These are phyloP conservation scores for Aricia artaxerxes DNA, from an alignment of 2,888 invertebrate genomes.

Conservation along the genomic window DNA sequence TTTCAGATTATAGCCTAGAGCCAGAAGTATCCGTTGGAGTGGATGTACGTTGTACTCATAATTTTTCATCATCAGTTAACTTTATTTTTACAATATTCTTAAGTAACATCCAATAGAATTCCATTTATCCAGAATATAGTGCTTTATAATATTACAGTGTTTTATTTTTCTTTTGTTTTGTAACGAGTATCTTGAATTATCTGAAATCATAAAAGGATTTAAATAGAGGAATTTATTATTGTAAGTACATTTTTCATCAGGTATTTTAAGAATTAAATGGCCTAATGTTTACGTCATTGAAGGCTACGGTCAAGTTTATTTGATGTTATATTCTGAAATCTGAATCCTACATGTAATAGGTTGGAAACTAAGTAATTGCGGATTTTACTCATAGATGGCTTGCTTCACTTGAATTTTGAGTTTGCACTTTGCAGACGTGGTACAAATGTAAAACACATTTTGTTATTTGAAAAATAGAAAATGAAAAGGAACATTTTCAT, in stretches of 20 bases:
- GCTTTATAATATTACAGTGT: background rate
- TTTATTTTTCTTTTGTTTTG: constrained; percentile 13
- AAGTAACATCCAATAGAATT: background rate
- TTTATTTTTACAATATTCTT: background rate
- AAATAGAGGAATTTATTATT: background rate
- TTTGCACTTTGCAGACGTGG: too few species aligned
- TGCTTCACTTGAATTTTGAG: too few species aligned
- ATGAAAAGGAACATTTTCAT: too few species aligned
- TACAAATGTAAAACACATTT: too few species aligned
- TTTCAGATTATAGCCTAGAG: constrained; percentile 12
- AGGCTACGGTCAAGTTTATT: too few species aligned
- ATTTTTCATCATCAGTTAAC: background rate
- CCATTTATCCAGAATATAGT: constrained; percentile 18
- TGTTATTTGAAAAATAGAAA: too few species aligned
- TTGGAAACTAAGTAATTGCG: too few species aligned
- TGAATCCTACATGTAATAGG: too few species aligned
- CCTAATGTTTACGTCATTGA: too few species aligned
- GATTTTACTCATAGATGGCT: too few species aligned
- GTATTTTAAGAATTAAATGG: too few species aligned
- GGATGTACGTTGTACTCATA: background rate
- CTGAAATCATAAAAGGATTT: background rate
- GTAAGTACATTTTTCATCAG: background rate
- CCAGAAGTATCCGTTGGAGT: background rate
- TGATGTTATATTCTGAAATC: too few species aligned
- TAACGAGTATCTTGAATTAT: background rate